Percentiles rank a stretch among this genome's conserved stretches.
Conservation (phyloP, 1,140 invertebrate genomes). For the Eupristina koningsbergeri region DNA sequence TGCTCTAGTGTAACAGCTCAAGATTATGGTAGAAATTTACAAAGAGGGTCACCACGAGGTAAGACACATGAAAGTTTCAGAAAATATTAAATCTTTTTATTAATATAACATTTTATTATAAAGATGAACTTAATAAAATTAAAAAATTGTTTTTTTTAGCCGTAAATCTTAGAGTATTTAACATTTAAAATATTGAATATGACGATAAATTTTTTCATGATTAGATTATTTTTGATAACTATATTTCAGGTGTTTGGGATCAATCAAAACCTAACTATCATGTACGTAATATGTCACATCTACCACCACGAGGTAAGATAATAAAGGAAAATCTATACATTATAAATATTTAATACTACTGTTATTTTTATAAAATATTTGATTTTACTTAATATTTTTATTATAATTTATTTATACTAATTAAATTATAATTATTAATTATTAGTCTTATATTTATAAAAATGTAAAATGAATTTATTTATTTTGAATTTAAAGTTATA, state of each 20-base stretch:
- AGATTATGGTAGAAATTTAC: constrained; percentile 34
- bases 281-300: constrained; percentile 7
- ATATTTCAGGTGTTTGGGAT: constrained; percentile 14
- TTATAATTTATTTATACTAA: no score
- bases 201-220: not conserved
- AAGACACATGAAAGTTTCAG: no score
- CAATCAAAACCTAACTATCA: not conserved
- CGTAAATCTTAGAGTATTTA: no score
- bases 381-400: not conserved
- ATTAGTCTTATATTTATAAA: no score
- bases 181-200: no score
- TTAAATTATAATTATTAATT: no score
- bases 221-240: not conserved
- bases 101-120: not conserved
- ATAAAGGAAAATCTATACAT: not conserved
- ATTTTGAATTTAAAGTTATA: no score
- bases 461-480: no score
- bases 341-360: not conserved
- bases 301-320: constrained; percentile 9
- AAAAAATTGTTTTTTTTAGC: no score
- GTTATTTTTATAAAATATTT: not conserved
- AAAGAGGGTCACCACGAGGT: constrained; percentile 34
- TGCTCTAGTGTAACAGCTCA: constrained; percentile 8
- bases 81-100: not conserved
- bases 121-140: not conserved